Percentiles rank a stretch among this genome's conserved stretches.
phyloP scores from a whole-genome alignment of 1,140 invertebrate species.

The Ylistrum balloti region DNA sequence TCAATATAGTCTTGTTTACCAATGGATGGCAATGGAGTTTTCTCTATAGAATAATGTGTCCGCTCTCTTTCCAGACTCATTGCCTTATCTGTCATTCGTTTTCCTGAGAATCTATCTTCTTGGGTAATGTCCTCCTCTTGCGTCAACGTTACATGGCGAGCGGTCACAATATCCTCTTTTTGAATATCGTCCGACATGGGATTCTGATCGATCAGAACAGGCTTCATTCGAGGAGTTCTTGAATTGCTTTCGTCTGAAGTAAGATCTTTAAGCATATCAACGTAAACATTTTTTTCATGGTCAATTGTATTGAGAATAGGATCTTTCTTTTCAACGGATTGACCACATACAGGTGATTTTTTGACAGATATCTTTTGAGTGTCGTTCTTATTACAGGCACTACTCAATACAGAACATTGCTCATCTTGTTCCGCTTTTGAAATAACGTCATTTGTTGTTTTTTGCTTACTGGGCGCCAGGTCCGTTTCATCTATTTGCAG shows the following conservation, averaged over 20 bases:
- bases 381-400: background rate
- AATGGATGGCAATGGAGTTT: background rate
- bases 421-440: background rate
- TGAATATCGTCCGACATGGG: background rate
- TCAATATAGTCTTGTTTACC: background rate
- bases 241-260: background rate
- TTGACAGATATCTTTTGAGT: background rate
- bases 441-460: background rate
- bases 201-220: background rate
- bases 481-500: background rate
- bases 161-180: background rate
- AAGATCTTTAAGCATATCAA: background rate
- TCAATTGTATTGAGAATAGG: background rate
- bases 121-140: background rate
- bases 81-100: background rate
- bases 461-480: background rate
- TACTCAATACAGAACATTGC: background rate
- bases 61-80: background rate
- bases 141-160: background rate
- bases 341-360: background rate
- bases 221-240: background rate
- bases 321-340: background rate
- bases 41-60: constrained; percentile 7
- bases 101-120: background rate
- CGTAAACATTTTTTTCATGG: background rate